Base-by-base conservation (phyloP, 2,113 vertebrate species). In the Tylochromis polylepis region DNA sequence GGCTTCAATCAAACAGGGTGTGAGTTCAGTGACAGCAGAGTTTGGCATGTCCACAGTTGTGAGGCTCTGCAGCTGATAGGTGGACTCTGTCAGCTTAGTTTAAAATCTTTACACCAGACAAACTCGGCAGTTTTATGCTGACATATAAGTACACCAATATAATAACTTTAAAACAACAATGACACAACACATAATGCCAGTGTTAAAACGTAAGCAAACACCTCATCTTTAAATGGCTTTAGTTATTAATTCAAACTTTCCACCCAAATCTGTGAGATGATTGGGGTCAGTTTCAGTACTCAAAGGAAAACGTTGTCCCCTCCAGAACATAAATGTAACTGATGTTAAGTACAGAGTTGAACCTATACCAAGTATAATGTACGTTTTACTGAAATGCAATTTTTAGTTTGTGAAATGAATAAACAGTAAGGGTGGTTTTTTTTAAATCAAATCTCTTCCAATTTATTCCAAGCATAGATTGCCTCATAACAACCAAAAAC, bases 71-170 rank as follows among this genome's bases (percentile, higher is more conserved):
- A 51, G 34, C 4, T 34, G 29, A 57, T 36, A 51, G 31, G 36
- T 38, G 12, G 3, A 27, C 15, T 4, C 36, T 36, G 8, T 65
- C 20, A 65, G 38, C 34, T 36, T 0, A 4, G 57, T 56, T 57
- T 41, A 56, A 58, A 56, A 36, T 0, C n/a, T 38, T 0, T 34
- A 38, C 2, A 0, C n/a, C 12, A n/a, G 29, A 79, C 36, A 38
- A 59, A 15, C 0, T 57, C 36, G 31, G 3, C 43, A 82, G n/a
- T 36, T 34, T 22, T 14, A 5, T 6, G 11, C 4, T 15, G 8
- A 53, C 2, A 1, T 5, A 41, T 20, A n/a, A 27, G 81, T 53
- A 2, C 3, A 22, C 4, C 16, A 62, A 11, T 24, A 51, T 51
- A 14, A 82, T 14, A 29, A 0, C 8, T 18, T 27, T 6, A 10